A percentile compares a stretch with the other conserved stretches of the same genome.
Evolutionary conservation across 2,113 vertebrate species (phyloP).

Genomic region (Alosa alosa): DNA sequence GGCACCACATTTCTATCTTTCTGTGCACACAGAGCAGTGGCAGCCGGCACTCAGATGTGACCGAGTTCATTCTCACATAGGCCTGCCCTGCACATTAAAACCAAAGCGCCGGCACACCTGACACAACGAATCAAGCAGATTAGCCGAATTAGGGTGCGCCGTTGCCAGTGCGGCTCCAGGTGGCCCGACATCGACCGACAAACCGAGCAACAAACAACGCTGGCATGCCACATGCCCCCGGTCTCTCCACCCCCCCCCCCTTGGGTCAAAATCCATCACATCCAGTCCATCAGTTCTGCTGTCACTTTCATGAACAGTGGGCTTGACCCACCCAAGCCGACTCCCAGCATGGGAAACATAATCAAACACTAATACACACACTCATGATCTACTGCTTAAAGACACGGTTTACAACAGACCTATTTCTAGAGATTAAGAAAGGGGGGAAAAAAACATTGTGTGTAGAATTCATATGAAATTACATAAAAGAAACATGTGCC

Average conservation of each 20-base stretch:
- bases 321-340: not conserved
- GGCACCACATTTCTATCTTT: not conserved
- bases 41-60: not conserved
- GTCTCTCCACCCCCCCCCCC: too few relatives aligned
- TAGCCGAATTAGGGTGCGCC: not conserved
- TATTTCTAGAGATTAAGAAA: not conserved
- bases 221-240: not conserved
- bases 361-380: not conserved
- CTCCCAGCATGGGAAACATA: not conserved
- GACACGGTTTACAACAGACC: not conserved
- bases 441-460: not conserved
- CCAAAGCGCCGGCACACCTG: not conserved
- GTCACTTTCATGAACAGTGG: not conserved
- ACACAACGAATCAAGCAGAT: constrained; percentile 3
- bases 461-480: not conserved
- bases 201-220: not conserved
- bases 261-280: not conserved
- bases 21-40: not conserved
- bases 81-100: not conserved
- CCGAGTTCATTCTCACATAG: not conserved
- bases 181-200: not conserved
- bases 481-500: not conserved
- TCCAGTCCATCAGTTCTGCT: not conserved
- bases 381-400: not conserved
- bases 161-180: not conserved